These are phyloP conservation scores for Chloropsis hardwickii DNA, from an alignment of 2,113 vertebrate genomes.

Conservation along the genomic window DNA sequence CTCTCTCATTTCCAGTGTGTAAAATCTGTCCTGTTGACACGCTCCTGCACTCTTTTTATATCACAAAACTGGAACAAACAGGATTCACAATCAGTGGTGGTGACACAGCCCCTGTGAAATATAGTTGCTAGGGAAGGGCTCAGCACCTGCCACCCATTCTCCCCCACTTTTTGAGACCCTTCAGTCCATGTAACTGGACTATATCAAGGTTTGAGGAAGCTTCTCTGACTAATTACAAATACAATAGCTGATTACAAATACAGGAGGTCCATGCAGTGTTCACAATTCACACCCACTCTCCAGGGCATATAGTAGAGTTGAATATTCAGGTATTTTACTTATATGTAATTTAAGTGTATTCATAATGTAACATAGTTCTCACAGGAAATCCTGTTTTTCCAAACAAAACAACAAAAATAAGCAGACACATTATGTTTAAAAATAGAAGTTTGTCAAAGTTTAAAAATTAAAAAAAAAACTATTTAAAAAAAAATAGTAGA, in stretches of 20 bases:
- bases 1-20: constrained; percentile 61
- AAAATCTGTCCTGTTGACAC: constrained; percentile 73
- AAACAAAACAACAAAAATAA: background rate
- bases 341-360: background rate
- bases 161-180: background rate
- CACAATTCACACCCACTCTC: background rate
- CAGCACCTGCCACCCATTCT: background rate
- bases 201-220: background rate
- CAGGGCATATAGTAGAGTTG: background rate
- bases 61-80: background rate
- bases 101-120: background rate
- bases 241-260: background rate
- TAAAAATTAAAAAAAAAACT: background rate
- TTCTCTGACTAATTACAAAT: background rate
- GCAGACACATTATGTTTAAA: background rate
- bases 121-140: background rate
- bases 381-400: background rate
- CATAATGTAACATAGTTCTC: background rate
- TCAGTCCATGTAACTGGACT: background rate
- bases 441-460: background rate
- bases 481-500: rapidly evolving
- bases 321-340: background rate
- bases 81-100: background rate
- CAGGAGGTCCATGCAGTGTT: background rate
- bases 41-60: constrained; percentile 11